Evolutionary conservation across 2,113 vertebrate genomes (phyloP), one percentile per base, ranked within the genome.

Genomic region (Hyperoodon ampullatus): DNA sequence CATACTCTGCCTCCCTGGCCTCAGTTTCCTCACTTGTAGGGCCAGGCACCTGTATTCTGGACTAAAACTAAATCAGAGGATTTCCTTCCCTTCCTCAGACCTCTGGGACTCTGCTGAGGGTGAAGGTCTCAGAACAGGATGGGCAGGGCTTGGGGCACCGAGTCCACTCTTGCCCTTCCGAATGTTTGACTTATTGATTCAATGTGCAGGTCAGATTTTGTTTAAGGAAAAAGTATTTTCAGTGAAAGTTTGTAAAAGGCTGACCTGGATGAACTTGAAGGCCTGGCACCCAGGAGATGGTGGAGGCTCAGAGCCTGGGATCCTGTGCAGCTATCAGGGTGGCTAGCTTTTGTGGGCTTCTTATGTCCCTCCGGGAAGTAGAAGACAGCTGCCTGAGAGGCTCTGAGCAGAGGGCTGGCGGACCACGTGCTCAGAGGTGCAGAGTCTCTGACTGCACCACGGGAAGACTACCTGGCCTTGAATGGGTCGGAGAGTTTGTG

Each of bases 61-160:
- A 23, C 68, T 72, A 19, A 42, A 12, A 35, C 55, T 42, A 24
- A 28, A 4, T 65, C 72, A 30, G 68, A 78, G 3, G 35, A 10
- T 23, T 66, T 11, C 8, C 1, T n/a, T 53, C 78, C 9, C 12
- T 33, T 39, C 75, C 23, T 80, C 2, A 13, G 18, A 35, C 1
- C 21, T 18, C 4, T 0, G 5, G 81, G 8, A 15, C 39, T 44
- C 8, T 30, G 21, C 24, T 0, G 0, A 74, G 12, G 75, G 6
- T 23, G 11, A 23, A 33, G 19, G 10, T 88, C 78, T 84, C 30
- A 11, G 81, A 26, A 19, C 1, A 44, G 6, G 44, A 3, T 0
- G 23, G 35, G 24, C 8, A 63, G 35, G 55, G 39, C 26, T 58
- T 10, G 21, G 70, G 24, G 6, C 5, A 75, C 23, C 26, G 15